A percentile compares a stretch with the other conserved stretches of the same genome.
Conservation (phyloP, 2,888 invertebrate species). For the Thumatha senex region DNA sequence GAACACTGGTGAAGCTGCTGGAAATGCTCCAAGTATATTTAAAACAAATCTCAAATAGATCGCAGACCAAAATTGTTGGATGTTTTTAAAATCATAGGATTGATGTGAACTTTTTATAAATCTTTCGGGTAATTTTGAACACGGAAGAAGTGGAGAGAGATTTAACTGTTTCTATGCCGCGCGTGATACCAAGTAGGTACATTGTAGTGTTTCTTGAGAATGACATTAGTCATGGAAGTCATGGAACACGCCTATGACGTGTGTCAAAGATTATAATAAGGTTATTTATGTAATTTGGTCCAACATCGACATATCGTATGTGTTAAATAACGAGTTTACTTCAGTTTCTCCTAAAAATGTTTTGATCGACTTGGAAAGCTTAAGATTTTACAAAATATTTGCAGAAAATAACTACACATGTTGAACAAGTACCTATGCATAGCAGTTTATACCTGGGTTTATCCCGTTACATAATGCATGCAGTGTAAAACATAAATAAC, state of each 20-base stretch:
- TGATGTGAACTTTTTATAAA: constrained; percentile 33
- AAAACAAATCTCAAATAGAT: constrained; percentile 46
- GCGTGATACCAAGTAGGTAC: no score
- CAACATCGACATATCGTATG: background rate
- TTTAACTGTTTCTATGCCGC: no score
- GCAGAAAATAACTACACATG: constrained; percentile 1
- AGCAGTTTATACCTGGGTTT: background rate
- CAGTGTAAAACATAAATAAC: background rate
- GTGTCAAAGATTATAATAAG: no score
- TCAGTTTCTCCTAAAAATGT: background rate
- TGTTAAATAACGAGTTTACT: constrained; percentile 17
- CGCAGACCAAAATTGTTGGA: constrained; percentile 29
- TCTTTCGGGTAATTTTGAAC: background rate
- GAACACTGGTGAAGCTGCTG: constrained; percentile 26
- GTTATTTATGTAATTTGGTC: constrained; percentile 7
- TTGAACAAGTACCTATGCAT: background rate
- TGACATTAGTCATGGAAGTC: no score
- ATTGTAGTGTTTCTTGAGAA: no score
- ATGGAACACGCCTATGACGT: background rate
- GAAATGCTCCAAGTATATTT: constrained; percentile 53
- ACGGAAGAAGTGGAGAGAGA: no score
- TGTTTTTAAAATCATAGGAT: constrained; percentile 34
- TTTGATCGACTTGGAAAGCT: background rate
- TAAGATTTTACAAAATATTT: background rate
- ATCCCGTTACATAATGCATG: background rate